phyloP scores from a whole-genome alignment of 2,888 invertebrate genomes.

The Lasioglossum morio region DNA sequence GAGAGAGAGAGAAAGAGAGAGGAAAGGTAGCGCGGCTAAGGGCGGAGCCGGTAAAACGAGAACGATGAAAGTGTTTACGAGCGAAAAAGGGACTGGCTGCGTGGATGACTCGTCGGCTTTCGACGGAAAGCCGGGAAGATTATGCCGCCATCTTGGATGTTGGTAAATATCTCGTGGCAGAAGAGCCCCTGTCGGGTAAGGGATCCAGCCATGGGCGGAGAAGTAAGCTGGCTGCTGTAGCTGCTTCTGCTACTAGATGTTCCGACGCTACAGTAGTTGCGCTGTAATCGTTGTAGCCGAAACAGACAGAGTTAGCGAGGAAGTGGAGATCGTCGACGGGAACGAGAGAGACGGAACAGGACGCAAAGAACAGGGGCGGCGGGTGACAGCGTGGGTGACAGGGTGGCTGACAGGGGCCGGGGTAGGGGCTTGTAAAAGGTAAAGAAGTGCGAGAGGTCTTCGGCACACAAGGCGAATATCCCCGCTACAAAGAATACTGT shows the following conservation, averaged over 20 bases:
- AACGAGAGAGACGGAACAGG: not conserved
- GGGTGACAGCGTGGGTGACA: not conserved
- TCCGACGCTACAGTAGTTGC: constrained; percentile 32
- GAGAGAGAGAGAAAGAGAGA: not conserved
- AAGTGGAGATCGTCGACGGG: constrained; percentile 33
- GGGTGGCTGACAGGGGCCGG: constrained; percentile 57
- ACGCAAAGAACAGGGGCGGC: constrained; percentile 22
- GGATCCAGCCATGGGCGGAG: constrained; percentile 67
- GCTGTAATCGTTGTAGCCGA: constrained; percentile 51
- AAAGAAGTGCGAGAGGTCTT: constrained; percentile 81
- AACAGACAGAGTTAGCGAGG: constrained; percentile 26
- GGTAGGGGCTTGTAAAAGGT: constrained; percentile 54
- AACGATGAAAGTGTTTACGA: constrained; percentile 69
- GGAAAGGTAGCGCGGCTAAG: constrained; percentile 11
- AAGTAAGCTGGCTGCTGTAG: constrained; percentile 63
- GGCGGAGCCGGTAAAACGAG: constrained; percentile 55
- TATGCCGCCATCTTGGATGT: constrained; percentile 84
- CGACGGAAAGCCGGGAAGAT: constrained; percentile 79
- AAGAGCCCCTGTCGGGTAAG: constrained; percentile 72
- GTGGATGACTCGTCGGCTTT: constrained; percentile 78
- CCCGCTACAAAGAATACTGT: constrained; percentile 84
- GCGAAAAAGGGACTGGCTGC: constrained; percentile 64
- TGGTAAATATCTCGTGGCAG: constrained; percentile 83
- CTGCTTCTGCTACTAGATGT: constrained; percentile 44
- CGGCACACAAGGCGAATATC: constrained; percentile 77